Evolutionary conservation across 2,113 vertebrate species (phyloP), one percentile per base, ranked within the genome.

Genomic region (Gnathonemus echidnorhynchus): DNA sequence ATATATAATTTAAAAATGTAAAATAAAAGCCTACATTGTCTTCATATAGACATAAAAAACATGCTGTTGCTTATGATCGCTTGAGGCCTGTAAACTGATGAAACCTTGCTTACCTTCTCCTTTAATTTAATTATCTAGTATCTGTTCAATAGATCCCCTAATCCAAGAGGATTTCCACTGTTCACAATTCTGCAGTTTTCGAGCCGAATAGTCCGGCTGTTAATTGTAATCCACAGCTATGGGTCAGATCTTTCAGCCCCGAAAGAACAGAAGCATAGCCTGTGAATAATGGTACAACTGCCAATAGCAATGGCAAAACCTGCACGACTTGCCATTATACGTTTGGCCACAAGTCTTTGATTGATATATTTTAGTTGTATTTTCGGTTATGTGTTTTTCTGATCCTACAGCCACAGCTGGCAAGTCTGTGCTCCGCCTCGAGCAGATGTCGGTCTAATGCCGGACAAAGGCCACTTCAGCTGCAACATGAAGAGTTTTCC

Each of bases 381-480:
- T 11, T 66, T 11, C 1, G n/a, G 10, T 70, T 70, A 70, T 3
- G 10, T 39, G 8, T 35, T 87, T 58, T 19, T 52, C n/a, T 49
- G 2, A 1, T 7, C 77, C 56, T 10, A 56, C 52, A 96, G 95
- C 95, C 95, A 8, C 96, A 96, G 94, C 77, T 95, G 93, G 95
- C 91, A 1, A 96, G 93, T 86, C 90, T 96, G 91, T 95, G 95
- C 89, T 92, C 94, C 87, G 91, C 96, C 11, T 94, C 95, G 13
- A 87, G 94, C 42, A 96, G 92, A 93, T 95, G 95, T 66, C 93
- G 31, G 0, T 92, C 96, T 0, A n/a, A 90, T 0, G 95, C 95
- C 0, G 91, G 94, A 80, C 93, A 94, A 50, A 93, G 93, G 88
- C 94, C 95, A 0, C 95, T 95, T 45, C 92, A 95, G 86, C 95